A percentile compares a stretch with the other conserved stretches of the same genome.
Evolutionary conservation across 2,888 invertebrate genomes (phyloP).

Genomic region (Agonopterix heracliana): DNA sequence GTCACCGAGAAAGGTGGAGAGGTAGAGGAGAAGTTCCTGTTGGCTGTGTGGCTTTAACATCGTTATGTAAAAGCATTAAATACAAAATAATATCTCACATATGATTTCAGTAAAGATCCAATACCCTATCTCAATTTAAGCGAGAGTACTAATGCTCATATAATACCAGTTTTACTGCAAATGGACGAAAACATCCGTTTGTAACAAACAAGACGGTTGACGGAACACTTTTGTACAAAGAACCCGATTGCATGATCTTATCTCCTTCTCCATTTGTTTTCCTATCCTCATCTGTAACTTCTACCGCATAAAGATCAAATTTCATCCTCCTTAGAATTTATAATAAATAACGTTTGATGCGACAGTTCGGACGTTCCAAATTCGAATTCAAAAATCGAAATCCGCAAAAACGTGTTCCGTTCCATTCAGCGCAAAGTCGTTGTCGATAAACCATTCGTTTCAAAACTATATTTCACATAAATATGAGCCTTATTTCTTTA

Average conservation of each 20-base stretch:
- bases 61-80: no score
- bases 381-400: constrained; percentile 40
- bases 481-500: constrained; percentile 55
- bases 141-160: no score
- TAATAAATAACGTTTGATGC: constrained; percentile 1
- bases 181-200: constrained; percentile 9
- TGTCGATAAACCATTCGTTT: constrained; percentile 40
- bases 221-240: not conserved
- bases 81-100: no score
- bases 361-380: constrained; percentile 13
- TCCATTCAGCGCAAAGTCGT: constrained; percentile 43
- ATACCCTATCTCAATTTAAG: no score
- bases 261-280: not conserved
- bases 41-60: no score
- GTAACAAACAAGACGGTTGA: constrained; percentile 7
- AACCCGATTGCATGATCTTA: not conserved
- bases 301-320: constrained; percentile 2
- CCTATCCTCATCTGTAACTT: not conserved
- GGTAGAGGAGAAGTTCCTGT: no score
- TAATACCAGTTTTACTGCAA: not conserved
- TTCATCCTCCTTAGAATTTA: constrained; percentile 1
- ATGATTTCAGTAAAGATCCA: no score
- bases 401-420: constrained; percentile 57
- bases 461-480: constrained; percentile 30
- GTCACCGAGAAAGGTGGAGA: no score